phyloP scores from a whole-genome alignment of 2,797 vertebrate genomes.

The Botia kubotai region DNA sequence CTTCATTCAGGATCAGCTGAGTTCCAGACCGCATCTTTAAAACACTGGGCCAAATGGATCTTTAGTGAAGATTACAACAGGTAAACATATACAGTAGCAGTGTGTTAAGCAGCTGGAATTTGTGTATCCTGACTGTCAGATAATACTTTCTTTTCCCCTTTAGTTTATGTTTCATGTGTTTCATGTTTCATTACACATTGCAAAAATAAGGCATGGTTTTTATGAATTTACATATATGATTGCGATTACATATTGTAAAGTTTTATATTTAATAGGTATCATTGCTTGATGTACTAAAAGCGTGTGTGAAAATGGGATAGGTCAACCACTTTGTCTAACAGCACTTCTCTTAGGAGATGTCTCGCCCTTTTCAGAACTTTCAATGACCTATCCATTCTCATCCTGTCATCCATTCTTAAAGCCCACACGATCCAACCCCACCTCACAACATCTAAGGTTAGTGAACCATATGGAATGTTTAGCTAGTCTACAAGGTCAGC shows the following conservation, averaged over 20 bases:
- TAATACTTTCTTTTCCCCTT: no score
- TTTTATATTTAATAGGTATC: background rate
- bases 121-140: no score
- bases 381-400: background rate
- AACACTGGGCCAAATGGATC: no score
- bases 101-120: no score
- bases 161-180: no score
- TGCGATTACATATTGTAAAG: background rate
- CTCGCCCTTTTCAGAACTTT: background rate
- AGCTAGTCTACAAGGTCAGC: conserved; percentile 25
- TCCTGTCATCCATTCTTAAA: background rate
- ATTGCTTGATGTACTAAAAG: background rate
- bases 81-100: no score
- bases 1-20: no score
- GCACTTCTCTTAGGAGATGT: background rate
- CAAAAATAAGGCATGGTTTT: no score
- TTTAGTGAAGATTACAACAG: no score
- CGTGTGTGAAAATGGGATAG: background rate
- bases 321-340: background rate
- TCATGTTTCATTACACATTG: no score
- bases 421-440: background rate
- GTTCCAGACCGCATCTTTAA: no score
- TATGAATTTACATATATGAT: no score
- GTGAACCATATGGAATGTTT: conserved; percentile 19
- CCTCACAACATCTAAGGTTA: conserved; percentile 22